Percentiles rank a stretch among this genome's conserved stretches.
Conservation (phyloP, 2,797 vertebrate genomes). For the Bucorvus abyssinicus region DNA sequence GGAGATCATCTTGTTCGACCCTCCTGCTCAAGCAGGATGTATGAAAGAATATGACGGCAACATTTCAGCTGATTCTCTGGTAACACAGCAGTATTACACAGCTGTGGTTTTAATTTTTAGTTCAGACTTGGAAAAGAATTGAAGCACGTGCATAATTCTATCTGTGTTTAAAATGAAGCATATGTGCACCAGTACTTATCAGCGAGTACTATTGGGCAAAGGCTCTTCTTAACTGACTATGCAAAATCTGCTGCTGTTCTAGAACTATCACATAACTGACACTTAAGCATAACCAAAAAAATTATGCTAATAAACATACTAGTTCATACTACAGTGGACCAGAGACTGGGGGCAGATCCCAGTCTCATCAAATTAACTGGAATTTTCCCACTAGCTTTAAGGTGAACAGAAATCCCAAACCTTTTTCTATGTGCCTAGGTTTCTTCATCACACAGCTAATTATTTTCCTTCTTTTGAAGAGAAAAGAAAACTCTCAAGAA, state of each 20-base stretch:
- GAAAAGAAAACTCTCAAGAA: not conserved
- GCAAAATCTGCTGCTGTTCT: not conserved
- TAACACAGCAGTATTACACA: not conserved
- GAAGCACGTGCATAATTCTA: not conserved
- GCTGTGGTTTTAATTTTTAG: not conserved
- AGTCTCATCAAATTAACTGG: not conserved
- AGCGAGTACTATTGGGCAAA: not conserved
- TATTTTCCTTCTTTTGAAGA: not conserved
- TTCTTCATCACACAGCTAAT: not conserved
- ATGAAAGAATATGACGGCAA: not conserved
- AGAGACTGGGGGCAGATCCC: not conserved
- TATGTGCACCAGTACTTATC: not conserved
- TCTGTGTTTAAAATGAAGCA: not conserved
- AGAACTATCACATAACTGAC: not conserved
- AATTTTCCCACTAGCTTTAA: not conserved
- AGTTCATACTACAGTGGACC: not conserved
- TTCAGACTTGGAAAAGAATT: not conserved
- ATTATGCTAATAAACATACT: not conserved
- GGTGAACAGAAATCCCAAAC: not conserved
- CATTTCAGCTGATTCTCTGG: not conserved
- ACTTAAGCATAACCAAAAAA: not conserved
- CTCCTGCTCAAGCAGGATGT: not conserved
- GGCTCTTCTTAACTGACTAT: not conserved
- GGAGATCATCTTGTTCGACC: not conserved
- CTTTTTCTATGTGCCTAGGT: not conserved